Percentiles rank a stretch among this genome's conserved stretches.
These are phyloP conservation scores for Porites lobata DNA, from an alignment of 92 coral and sea anemone genomes.

Conservation along the genomic window DNA sequence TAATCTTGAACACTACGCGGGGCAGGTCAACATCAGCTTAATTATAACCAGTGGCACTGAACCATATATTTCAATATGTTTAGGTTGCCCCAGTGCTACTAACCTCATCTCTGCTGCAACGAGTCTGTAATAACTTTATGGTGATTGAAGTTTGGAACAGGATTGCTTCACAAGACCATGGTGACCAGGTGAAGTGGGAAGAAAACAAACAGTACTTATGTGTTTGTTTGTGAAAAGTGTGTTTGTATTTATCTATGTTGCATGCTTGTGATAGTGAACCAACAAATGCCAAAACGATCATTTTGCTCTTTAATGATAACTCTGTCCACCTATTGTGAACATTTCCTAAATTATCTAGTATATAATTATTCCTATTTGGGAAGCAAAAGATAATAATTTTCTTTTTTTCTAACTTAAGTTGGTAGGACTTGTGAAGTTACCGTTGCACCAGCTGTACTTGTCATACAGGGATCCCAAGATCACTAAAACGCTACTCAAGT, in stretches of 20 bases:
- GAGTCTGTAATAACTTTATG: conserved; percentile 93
- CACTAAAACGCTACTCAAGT: conserved; percentile 87
- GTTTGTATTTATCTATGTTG: too few species aligned
- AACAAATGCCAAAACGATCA: too few species aligned
- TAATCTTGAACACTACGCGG: too few species aligned
- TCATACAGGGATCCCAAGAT: conserved; percentile 92
- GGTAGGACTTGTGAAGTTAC: conserved; percentile 92
- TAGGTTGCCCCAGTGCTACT: conserved; percentile 93
- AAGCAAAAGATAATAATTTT: not conserved
- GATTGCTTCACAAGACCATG: conserved; percentile 76
- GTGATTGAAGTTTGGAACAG: conserved; percentile 94
- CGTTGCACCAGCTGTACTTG: conserved; percentile 94
- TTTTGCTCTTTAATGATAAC: too few species aligned
- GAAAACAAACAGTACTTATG: not conserved
- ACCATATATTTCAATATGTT: not conserved
- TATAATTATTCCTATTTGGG: not conserved
- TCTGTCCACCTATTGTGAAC: too few species aligned
- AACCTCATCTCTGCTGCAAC: conserved; percentile 88
- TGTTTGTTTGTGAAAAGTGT: too few species aligned
- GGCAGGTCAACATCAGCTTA: too few species aligned
- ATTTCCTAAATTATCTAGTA: not conserved
- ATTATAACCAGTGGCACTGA: too few species aligned
- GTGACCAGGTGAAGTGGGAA: conserved; percentile 32
- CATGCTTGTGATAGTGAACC: too few species aligned
- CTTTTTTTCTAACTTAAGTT: conserved; percentile 67